Evolutionary conservation across 2,888 invertebrate genomes (phyloP).

Genomic region (Erebia palarica): DNA sequence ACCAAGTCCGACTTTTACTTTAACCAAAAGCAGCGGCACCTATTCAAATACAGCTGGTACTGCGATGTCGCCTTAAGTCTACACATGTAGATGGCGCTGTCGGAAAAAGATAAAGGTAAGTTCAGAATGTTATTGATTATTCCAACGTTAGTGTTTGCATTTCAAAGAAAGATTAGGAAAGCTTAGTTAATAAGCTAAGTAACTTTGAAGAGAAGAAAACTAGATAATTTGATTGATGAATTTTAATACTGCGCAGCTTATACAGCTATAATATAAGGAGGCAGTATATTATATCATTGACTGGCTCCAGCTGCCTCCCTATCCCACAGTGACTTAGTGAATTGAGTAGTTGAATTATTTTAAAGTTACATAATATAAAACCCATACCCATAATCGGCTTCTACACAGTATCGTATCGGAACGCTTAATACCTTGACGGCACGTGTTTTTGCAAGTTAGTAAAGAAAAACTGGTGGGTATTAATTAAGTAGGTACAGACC

Average conservation of each 20-base stretch:
- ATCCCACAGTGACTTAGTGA: no score
- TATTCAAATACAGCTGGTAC: constrained; percentile 43
- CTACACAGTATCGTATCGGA: no score
- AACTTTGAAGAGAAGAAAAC: constrained; percentile 12
- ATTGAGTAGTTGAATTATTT: no score
- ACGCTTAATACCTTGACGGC: no score
- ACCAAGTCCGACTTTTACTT: constrained; percentile 2
- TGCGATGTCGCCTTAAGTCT: constrained; percentile 27
- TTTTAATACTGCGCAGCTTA: constrained; percentile 1
- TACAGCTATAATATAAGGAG: no score
- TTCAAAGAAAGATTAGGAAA: constrained; percentile 32
- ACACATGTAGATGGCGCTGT: constrained; percentile 62
- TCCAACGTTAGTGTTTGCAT: constrained; percentile 33
- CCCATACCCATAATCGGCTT: no score
- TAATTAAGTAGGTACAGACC: no score
- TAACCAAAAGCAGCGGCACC: constrained; percentile 45
- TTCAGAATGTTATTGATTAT: constrained; percentile 39
- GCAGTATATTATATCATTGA: no score
- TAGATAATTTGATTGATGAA: constrained; percentile 15
- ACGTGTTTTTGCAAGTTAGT: no score
- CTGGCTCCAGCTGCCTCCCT: no score
- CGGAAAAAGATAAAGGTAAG: constrained; percentile 26
- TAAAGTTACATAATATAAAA: no score
- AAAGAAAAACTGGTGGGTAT: no score
- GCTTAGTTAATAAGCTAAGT: constrained; percentile 30